Evolutionary conservation across 1,140 invertebrate genomes (phyloP).

Genomic region (Cheumatopsyche charites): DNA sequence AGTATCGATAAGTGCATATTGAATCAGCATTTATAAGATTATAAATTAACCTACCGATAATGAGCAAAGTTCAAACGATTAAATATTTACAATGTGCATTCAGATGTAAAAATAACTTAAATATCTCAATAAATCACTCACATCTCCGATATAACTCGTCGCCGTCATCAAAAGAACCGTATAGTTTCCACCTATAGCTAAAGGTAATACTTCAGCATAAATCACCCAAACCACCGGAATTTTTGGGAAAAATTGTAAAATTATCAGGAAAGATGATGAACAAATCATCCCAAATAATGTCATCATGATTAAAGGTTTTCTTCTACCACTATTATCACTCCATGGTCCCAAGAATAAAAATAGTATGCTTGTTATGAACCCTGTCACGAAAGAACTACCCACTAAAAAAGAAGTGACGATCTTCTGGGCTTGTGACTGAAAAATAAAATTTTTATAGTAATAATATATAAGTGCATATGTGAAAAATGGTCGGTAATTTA

Average conservation of each 20-base stretch:
- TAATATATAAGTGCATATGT: neutral
- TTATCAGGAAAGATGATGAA: conserved; percentile 53
- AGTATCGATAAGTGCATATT: too few species aligned
- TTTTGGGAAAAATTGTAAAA: conserved; percentile 55
- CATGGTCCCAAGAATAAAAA: conserved; percentile 58
- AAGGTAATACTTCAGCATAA: conserved; percentile 56
- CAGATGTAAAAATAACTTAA: neutral
- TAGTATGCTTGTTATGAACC: conserved; percentile 54
- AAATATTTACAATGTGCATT: neutral
- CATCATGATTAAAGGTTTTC: conserved; percentile 58
- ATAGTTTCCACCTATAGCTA: conserved; percentile 59
- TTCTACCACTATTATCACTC: conserved; percentile 59
- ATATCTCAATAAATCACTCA: too few species aligned
- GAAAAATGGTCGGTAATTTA: too few species aligned
- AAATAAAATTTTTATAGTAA: conserved; percentile 33
- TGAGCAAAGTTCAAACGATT: neutral
- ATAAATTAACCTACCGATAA: too few species aligned
- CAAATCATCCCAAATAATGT: conserved; percentile 57
- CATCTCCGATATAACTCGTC: conserved; percentile 58
- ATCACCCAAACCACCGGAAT: conserved; percentile 54
- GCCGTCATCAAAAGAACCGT: conserved; percentile 55
- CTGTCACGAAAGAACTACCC: conserved; percentile 56
- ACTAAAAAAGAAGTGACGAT: conserved; percentile 56
- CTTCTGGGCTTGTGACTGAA: conserved; percentile 57
- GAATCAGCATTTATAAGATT: neutral